Percentiles rank a stretch among this genome's conserved stretches.
These are phyloP conservation scores for Stegophylla sp. DNA, from an alignment of 2,888 invertebrate species.

Conservation along the genomic window DNA sequence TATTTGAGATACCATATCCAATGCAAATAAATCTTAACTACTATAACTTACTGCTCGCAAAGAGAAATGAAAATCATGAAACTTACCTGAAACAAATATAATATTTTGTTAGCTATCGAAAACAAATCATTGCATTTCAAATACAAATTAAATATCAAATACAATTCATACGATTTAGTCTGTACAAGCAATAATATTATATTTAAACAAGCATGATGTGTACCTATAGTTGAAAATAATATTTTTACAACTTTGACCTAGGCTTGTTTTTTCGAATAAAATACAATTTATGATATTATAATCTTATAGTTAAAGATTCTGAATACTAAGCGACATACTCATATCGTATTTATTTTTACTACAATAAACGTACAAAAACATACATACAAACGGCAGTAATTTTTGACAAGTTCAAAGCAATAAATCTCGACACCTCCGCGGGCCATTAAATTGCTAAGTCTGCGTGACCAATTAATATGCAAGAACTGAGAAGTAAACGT, in stretches of 20 bases:
- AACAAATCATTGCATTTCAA: neutral
- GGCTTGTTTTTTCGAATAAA: no score
- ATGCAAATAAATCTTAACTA: neutral
- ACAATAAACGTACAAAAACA: neutral
- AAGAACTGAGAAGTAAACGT: neutral
- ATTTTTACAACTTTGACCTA: no score
- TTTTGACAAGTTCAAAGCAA: constrained; percentile 38
- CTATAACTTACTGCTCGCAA: constrained; percentile 15
- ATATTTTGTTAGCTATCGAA: neutral
- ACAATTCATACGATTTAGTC: no score
- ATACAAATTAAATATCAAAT: neutral
- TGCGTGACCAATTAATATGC: constrained; percentile 38
- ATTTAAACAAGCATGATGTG: no score
- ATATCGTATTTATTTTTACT: neutral
- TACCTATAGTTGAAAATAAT: no score
- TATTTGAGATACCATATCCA: neutral
- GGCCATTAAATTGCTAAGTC: constrained; percentile 33
- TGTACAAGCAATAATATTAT: no score
- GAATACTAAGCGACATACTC: no score
- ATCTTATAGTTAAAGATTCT: no score
- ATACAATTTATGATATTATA: no score
- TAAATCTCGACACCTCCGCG: constrained; percentile 31
- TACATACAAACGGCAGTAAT: neutral
- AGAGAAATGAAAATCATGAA: constrained; percentile 1
- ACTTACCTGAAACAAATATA: constrained; percentile 45